Conservation (phyloP, 2,113 vertebrate species). For the Paramormyrops kingsleyae region DNA sequence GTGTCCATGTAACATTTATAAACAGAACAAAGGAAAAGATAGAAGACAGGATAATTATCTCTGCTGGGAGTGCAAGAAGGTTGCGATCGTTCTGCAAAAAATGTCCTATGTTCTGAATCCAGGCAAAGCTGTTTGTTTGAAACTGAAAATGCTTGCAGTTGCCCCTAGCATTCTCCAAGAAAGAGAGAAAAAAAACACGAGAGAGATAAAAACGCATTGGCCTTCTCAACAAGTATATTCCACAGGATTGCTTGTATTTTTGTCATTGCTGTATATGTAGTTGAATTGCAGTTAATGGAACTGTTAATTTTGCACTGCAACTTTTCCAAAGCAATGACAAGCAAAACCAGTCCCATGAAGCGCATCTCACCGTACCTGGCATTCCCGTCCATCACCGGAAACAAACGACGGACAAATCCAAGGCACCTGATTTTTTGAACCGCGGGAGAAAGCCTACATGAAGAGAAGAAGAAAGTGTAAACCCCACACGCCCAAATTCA, state of each 20-base stretch:
- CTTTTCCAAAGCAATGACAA: background rate
- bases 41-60: background rate
- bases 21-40: background rate
- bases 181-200: background rate
- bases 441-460: background rate
- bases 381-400: background rate
- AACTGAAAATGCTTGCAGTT: background rate
- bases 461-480: background rate
- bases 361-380: background rate
- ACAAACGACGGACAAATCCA: background rate
- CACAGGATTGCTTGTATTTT: background rate
- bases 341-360: background rate
- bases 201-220: background rate
- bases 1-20: background rate
- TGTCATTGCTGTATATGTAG: background rate
- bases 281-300: background rate
- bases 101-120: background rate
- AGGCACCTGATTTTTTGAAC: background rate
- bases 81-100: background rate
- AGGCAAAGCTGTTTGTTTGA: background rate
- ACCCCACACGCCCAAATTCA: background rate
- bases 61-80: background rate
- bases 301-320: background rate
- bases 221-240: background rate
- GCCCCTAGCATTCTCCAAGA: background rate